phyloP scores from a whole-genome alignment of 2,797 vertebrate species.

The Gymnodraco acuticeps region DNA sequence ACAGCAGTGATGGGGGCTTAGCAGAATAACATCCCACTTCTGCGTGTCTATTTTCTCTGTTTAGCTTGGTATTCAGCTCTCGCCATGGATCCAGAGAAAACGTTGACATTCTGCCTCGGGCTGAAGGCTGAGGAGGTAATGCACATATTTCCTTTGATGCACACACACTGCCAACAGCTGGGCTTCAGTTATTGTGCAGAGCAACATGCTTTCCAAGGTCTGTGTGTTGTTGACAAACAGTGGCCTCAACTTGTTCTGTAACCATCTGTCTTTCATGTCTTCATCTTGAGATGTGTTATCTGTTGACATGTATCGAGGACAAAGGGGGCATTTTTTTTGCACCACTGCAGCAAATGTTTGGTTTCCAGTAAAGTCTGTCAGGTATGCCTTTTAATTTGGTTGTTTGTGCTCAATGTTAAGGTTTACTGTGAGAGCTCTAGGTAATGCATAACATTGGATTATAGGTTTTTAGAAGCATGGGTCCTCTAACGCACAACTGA shows the following conservation, averaged over 20 bases:
- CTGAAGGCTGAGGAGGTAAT: constrained; percentile 80
- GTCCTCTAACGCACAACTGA: neutral
- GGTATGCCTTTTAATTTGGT: neutral
- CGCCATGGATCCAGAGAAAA: constrained; percentile 84
- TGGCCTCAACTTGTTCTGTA: constrained; percentile 26
- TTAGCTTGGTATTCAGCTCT: constrained; percentile 49
- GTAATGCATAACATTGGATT: neutral
- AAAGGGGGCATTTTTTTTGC: constrained; percentile 8
- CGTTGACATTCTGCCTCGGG: constrained; percentile 81
- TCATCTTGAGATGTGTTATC: neutral
- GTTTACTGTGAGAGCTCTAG: constrained; percentile 3
- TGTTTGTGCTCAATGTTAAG: neutral
- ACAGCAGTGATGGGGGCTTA: constrained; percentile 72
- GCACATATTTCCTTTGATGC: constrained; percentile 35
- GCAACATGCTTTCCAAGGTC: constrained; percentile 64
- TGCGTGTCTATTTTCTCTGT: constrained; percentile 33
- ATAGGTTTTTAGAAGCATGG: neutral
- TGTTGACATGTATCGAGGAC: constrained; percentile 16
- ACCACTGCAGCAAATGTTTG: constrained; percentile 50
- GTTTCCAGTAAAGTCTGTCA: constrained; percentile 27
- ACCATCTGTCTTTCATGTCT: neutral
- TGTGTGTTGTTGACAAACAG: constrained; percentile 68
- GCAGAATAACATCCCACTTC: constrained; percentile 44
- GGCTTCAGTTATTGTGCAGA: constrained; percentile 60
- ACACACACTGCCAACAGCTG: constrained; percentile 70